A percentile compares a stretch with the other conserved stretches of the same genome.
These are phyloP conservation scores for Venturia canescens DNA, from an alignment of 1,140 invertebrate species.

Conservation along the genomic window DNA sequence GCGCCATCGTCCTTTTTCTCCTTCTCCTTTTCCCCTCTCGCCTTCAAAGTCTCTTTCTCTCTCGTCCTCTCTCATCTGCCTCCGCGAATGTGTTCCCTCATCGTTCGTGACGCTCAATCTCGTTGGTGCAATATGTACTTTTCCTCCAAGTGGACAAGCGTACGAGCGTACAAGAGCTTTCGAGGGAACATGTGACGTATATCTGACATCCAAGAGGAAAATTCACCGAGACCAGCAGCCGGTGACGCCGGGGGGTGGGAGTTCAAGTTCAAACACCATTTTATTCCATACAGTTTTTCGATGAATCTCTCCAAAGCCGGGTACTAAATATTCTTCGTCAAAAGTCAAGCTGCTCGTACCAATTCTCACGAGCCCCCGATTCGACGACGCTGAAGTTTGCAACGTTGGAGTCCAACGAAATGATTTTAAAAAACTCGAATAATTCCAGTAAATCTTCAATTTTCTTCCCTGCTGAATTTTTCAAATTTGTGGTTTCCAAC, in stretches of 20 bases:
- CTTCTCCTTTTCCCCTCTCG: background rate
- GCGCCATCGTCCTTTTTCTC: background rate
- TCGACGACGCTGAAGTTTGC: too few species aligned
- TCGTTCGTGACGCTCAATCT: conserved; percentile 43
- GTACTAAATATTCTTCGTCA: too few species aligned
- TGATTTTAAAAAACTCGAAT: too few species aligned
- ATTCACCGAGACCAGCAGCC: background rate
- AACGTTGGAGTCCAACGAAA: too few species aligned
- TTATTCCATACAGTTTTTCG: too few species aligned
- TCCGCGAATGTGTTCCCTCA: background rate
- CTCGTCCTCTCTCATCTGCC: background rate
- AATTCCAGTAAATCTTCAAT: too few species aligned
- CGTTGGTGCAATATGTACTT: conserved; percentile 40
- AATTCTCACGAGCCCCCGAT: too few species aligned
- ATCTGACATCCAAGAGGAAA: background rate
- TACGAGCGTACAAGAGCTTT: background rate
- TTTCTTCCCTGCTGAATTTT: too few species aligned
- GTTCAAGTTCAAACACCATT: too few species aligned
- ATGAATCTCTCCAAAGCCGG: too few species aligned
- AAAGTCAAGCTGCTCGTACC: too few species aligned
- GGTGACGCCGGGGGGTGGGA: background rate
- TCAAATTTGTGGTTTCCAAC: too few species aligned
- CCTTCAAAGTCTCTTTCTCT: background rate
- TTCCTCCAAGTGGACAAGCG: conserved; percentile 38
- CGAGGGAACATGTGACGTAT: background rate